Evolutionary conservation across 2,888 invertebrate genomes (phyloP).

Genomic region (Andrena bucephala): DNA sequence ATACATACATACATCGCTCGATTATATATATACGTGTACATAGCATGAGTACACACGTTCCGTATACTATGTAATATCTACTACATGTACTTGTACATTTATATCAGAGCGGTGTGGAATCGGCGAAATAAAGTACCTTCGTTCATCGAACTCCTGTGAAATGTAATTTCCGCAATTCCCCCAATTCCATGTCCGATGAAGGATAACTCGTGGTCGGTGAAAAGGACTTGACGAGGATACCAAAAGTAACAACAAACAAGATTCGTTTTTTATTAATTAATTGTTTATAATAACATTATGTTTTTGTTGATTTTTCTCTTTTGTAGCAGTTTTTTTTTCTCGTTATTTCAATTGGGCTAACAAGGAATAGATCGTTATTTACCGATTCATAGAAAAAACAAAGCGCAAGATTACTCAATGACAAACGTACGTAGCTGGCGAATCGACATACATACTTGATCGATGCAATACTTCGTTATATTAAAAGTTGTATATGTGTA

Average conservation of each 20-base stretch:
- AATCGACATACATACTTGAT: slow-evolving; percentile 78
- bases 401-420: slow-evolving; percentile 77
- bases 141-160: slow-evolving; percentile 15
- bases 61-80: slow-evolving; percentile 40
- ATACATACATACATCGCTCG: neutral
- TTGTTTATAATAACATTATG: slow-evolving; percentile 82
- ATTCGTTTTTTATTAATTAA: slow-evolving; percentile 82
- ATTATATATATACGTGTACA: no score
- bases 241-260: slow-evolving; percentile 82
- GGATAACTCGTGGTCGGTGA: neutral
- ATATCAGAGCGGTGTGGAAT: slow-evolving; percentile 38
- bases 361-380: slow-evolving; percentile 72
- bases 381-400: slow-evolving; percentile 79
- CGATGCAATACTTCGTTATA: slow-evolving; percentile 69
- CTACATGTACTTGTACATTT: slow-evolving; percentile 23
- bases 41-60: no score
- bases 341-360: slow-evolving; percentile 73
- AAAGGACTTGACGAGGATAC: slow-evolving; percentile 68
- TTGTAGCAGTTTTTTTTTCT: slow-evolving; percentile 60
- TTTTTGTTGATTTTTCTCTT: slow-evolving; percentile 70
- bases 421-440: slow-evolving; percentile 73
- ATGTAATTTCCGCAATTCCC: slow-evolving; percentile 4
- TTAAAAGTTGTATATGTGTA: slow-evolving; percentile 68
- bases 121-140: slow-evolving; percentile 61
- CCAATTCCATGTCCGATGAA: neutral